These are phyloP conservation scores for Ameiurus melas DNA, from an alignment of 2,113 vertebrate species.

Conservation along the genomic window DNA sequence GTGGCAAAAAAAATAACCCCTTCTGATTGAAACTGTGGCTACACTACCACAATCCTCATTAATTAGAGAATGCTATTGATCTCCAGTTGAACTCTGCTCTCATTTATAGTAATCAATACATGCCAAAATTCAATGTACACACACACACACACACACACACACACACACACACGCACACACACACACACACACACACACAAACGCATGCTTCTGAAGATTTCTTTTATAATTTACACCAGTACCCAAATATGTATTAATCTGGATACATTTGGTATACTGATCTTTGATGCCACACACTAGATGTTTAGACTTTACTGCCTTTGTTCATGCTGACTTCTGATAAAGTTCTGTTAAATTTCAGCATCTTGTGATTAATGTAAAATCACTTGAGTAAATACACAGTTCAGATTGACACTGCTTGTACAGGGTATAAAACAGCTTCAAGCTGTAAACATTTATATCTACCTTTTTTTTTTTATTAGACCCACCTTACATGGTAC, in stretches of 20 bases:
- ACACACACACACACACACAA: too few relatives aligned
- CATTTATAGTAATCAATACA: conserved; percentile 9
- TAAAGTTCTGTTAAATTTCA: neutral
- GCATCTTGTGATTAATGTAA: neutral
- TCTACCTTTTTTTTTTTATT: neutral
- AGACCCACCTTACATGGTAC: neutral
- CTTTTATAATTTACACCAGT: neutral
- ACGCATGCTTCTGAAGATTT: neutral
- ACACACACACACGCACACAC: neutral
- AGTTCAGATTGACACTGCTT: too few relatives aligned
- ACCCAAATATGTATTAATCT: neutral
- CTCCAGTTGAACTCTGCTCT: neutral
- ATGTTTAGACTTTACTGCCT: neutral
- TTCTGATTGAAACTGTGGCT: neutral
- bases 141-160: neutral
- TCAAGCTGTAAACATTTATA: too few relatives aligned
- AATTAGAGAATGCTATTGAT: neutral
- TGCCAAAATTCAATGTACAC: neutral
- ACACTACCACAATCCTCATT: neutral
- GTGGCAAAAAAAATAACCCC: neutral
- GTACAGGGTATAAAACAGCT: too few relatives aligned
- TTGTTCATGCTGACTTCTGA: neutral
- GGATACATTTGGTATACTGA: neutral
- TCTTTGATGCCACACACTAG: neutral
- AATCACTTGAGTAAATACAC: too few relatives aligned